Conservation (phyloP, 2,888 invertebrate genomes). For the Mechanitis messenoides region DNA sequence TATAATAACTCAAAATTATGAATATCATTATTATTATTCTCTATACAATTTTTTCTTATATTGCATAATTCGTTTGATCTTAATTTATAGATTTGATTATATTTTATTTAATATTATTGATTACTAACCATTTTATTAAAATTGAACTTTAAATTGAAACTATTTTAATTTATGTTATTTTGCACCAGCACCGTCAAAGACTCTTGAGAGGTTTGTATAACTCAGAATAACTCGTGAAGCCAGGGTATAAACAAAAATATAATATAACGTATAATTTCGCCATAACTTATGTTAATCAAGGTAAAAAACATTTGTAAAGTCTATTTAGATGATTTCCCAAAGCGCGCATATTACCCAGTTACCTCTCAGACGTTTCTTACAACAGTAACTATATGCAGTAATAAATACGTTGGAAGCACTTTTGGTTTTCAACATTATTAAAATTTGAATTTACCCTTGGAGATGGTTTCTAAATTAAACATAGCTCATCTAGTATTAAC, state of each 20-base stretch:
- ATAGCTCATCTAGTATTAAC: too few relatives aligned
- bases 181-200: too few relatives aligned
- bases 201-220: too few relatives aligned
- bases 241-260: neutral
- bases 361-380: constrained; percentile 21
- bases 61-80: too few relatives aligned
- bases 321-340: constrained; percentile 28
- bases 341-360: constrained; percentile 23
- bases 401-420: constrained; percentile 16
- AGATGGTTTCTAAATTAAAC: neutral
- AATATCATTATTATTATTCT: too few relatives aligned
- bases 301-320: constrained; percentile 16
- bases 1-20: too few relatives aligned
- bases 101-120: too few relatives aligned
- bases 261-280: neutral
- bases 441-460: constrained; percentile 13
- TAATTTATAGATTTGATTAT: too few relatives aligned
- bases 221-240: neutral
- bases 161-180: too few relatives aligned
- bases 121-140: too few relatives aligned
- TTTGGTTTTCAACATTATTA: constrained; percentile 19
- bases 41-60: too few relatives aligned
- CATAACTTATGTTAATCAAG: constrained; percentile 6
- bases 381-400: constrained; percentile 17
- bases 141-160: too few relatives aligned